Base-by-base conservation (phyloP, 2,113 vertebrate genomes). In the Ammodramus savannarum region DNA sequence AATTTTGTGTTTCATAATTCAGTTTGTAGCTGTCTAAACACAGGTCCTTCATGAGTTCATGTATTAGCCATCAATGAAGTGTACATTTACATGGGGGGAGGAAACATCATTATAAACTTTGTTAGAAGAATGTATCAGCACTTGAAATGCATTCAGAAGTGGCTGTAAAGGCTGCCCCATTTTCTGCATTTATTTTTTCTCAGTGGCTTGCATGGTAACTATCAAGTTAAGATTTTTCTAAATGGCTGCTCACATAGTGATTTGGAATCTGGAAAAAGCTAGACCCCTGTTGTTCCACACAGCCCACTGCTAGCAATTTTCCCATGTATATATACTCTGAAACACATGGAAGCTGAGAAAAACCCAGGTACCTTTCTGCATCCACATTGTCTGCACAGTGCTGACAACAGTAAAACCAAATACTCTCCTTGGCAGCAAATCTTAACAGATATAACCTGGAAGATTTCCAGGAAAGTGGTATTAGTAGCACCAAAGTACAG, bases 361-460 rank as follows among this genome's bases (percentile, higher is more conserved):
- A 77, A 58, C 10, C 9, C 16, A 27, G 29, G 43, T 58, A 49
- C 36, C 16, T 69, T 94, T 90, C 91, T 76, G 25, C 34, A 90
- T 82, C 39, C 65, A 69, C 21, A 32, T 10, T 46, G 36, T 66
- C 79, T 91, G 83, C 66, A 76, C 61, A 81, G 44, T 76, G 85
- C 93, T 97, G 89, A 95, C 65, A 93, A 88, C 31, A 63, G 59
- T 85, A 95, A 95, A 97, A 94, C 17, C 48, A 87, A 94, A 88
- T 58, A 76, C 80, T n/a, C 87, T 85, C 62, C 81, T 85, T 93
- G 89, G 87, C 90, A 93, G 86, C 61, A 96, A 89, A 90, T 44
- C 82, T 84, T 51, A 87, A 65, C 32, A 91, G 52, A 91, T 88
- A 91, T 13, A 74, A 95, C 49, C 79, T 95, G 93, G 72, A 94